These are phyloP conservation scores for Hephaestus fuliginosus DNA, from an alignment of 2,797 vertebrate species.

Conservation along the genomic window DNA sequence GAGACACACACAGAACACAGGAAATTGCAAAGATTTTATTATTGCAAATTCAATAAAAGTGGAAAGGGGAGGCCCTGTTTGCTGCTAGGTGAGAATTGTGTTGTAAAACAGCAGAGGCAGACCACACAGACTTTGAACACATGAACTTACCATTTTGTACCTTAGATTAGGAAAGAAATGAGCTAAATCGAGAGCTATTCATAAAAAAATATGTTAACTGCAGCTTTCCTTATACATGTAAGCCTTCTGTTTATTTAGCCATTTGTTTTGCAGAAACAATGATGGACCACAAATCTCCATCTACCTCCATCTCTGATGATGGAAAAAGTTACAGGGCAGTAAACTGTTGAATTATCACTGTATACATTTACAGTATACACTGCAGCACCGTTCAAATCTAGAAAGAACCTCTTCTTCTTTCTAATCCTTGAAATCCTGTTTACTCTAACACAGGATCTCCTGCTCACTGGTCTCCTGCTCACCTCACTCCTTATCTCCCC, in stretches of 20 bases:
- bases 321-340: slow-evolving; percentile 7
- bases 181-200: slow-evolving; percentile 7
- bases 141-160: slow-evolving; percentile 25
- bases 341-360: slow-evolving; percentile 3
- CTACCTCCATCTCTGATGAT: background rate
- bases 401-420: slow-evolving; percentile 12
- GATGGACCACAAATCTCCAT: background rate
- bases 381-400: background rate
- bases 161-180: slow-evolving; percentile 35
- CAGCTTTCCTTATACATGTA: background rate
- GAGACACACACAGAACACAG: slow-evolving; percentile 80
- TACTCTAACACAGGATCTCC: slow-evolving; percentile 5
- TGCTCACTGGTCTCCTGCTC: background rate
- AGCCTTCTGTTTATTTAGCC: background rate
- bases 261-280: slow-evolving; percentile 4
- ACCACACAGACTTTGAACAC: slow-evolving; percentile 43
- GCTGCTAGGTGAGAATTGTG: slow-evolving; percentile 62
- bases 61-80: slow-evolving; percentile 69
- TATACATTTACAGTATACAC: background rate
- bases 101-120: slow-evolving; percentile 34
- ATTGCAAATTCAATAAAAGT: slow-evolving; percentile 87
- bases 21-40: slow-evolving; percentile 91
- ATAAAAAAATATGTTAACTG: slow-evolving; percentile 7
- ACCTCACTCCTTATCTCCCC: background rate
- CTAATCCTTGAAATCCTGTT: slow-evolving; percentile 19